phyloP scores from a whole-genome alignment of 2,113 vertebrate genomes.

The Phalacrocorax carbo region DNA sequence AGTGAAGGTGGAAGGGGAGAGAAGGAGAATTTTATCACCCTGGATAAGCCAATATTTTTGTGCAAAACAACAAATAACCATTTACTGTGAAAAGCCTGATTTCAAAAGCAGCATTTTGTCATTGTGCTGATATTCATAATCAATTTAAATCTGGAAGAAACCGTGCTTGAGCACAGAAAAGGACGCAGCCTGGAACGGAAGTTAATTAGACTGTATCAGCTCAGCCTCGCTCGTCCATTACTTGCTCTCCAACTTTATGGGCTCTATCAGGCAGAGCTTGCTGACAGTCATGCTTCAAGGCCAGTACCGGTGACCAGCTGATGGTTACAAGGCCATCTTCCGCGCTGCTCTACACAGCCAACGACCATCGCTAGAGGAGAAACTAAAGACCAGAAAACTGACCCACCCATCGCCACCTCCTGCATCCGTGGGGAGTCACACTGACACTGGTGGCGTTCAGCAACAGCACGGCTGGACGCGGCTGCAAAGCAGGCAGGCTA shows the following conservation, averaged over 20 bases:
- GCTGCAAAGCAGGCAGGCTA: not conserved
- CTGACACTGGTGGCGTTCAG: fast-evolving
- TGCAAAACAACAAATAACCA: conserved; percentile 23
- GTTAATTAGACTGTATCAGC: not conserved
- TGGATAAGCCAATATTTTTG: conserved; percentile 2
- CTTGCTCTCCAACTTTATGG: not conserved
- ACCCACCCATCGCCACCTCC: fast-evolving
- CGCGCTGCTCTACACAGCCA: not conserved
- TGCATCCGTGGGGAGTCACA: fast-evolving
- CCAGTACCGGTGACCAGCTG: not conserved
- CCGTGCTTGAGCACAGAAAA: not conserved
- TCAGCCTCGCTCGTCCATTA: not conserved
- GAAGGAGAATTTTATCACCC: not conserved
- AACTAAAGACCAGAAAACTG: not conserved
- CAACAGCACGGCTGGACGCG: fast-evolving
- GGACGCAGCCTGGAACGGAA: not conserved
- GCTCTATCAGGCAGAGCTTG: not conserved
- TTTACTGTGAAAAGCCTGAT: conserved; percentile 35
- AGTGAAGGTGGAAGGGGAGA: not conserved
- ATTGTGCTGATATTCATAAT: conserved; percentile 13
- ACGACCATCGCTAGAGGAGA: not conserved
- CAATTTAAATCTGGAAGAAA: conserved; percentile 44
- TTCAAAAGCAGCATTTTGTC: conserved; percentile 32
- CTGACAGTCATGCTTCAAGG: not conserved
- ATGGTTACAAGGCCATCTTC: not conserved